Conservation (phyloP, 2,113 vertebrate species). For the Nesoenas mayeri region DNA sequence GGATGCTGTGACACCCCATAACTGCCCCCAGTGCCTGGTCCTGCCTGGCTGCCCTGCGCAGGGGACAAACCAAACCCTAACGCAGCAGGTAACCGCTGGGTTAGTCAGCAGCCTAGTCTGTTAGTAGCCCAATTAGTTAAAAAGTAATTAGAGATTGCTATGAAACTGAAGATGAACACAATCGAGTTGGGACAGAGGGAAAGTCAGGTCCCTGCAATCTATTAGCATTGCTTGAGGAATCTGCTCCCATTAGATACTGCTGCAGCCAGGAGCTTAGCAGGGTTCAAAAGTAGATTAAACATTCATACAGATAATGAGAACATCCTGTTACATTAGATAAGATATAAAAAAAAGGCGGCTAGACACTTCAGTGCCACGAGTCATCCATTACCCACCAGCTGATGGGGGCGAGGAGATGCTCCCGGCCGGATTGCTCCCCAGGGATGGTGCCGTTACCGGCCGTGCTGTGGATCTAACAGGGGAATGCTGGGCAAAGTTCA, state of each 20-base stretch:
- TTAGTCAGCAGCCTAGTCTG: not conserved
- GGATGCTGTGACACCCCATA: too few relatives aligned
- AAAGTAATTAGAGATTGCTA: not conserved
- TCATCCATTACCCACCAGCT: conserved; percentile 46
- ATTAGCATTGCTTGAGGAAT: conserved; percentile 39
- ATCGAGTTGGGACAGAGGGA: not conserved
- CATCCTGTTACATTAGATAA: conserved; percentile 56
- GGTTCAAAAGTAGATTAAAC: conserved; percentile 56
- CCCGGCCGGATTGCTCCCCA: not conserved
- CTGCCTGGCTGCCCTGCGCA: too few relatives aligned
- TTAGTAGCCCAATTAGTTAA: not conserved
- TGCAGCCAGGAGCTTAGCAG: conserved; percentile 17
- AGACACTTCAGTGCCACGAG: conserved; percentile 52
- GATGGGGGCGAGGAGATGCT: not conserved
- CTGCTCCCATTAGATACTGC: conserved; percentile 1
- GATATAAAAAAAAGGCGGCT: conserved; percentile 65
- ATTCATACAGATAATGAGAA: conserved; percentile 67
- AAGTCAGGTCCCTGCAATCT: conserved; percentile 42
- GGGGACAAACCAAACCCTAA: too few relatives aligned
- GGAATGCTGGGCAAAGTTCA: not conserved
- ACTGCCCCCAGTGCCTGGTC: too few relatives aligned
- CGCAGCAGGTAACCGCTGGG: not conserved
- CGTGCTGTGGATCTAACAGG: too few relatives aligned
- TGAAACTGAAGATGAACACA: not conserved
- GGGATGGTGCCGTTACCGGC: too few relatives aligned